Evolutionary conservation across 1,140 invertebrate genomes (phyloP), one percentile per base, ranked within the genome.

Genomic region (Mercenaria mercenaria): DNA sequence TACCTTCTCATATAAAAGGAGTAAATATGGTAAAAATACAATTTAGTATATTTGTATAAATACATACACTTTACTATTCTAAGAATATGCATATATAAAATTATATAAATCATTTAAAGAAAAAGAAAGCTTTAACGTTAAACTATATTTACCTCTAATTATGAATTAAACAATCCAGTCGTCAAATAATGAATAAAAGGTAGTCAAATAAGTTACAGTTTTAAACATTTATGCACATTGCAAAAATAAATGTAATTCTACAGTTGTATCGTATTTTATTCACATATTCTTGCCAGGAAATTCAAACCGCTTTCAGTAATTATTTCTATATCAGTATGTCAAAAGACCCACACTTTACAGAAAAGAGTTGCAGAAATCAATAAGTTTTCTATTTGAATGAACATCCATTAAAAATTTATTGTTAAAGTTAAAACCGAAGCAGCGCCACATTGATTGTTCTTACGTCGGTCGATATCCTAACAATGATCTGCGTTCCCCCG

Each of bases 371-470:
- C 23, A 52, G 15, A 13, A 50, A 79, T 79, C 76, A 79, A 79
- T 79, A 79, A 23, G 50, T 56, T 32, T 32, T 56, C 47, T 56
- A 79, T 79, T 20, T n/a, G 43, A 79, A 29, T 50, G 76, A 79
- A 79, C 47, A 18, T 37, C 76, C 47, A 79, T 79, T 79, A 79
- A 79, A 79, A 79, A 79, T 79, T 79, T 32, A 79, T 56, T 56
- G 76, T 56, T 59, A 56, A 79, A 79, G 47, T 79, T 79, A 76
- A 79, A 77, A 79, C 76, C 26, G 29, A 79, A 79, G 15, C 50
- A 20, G 23, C 47, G 29, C 1, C 37, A 23, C 29, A 79, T 79
- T 79, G 76, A 79, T 79, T 56, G 13, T 52, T 37, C 34, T 4
- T 10, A 26, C 20, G 6, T 26, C 10, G 50, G 32, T 79, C 76